phyloP scores from a whole-genome alignment of 2,797 vertebrate genomes.

The Geotrypetes seraphini region DNA sequence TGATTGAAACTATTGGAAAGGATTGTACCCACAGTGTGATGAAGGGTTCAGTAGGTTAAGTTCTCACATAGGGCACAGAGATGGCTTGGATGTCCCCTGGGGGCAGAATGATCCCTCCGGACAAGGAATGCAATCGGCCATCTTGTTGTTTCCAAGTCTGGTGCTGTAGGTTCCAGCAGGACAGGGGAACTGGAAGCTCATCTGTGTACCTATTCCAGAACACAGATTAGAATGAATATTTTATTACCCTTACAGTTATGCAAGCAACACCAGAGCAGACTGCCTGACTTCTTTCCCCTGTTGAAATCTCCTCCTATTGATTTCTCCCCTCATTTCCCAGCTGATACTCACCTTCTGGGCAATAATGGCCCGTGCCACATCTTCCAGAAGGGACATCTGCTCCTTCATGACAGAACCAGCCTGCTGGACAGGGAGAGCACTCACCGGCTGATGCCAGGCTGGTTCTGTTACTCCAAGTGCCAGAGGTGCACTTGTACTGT shows the following conservation, averaged over 20 bases:
- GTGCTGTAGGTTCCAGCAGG: constrained; percentile 68
- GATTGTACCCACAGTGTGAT: no score
- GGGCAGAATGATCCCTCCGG: constrained; percentile 72
- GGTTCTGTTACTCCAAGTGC: constrained; percentile 74
- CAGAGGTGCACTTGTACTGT: constrained; percentile 74
- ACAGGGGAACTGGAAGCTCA: constrained; percentile 72
- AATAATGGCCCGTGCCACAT: constrained; percentile 78
- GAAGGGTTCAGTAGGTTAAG: no score
- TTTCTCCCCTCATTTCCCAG: no score
- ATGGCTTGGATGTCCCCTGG: constrained; percentile 69
- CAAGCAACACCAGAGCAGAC: no score
- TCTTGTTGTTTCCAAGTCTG: constrained; percentile 55
- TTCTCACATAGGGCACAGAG: constrained; percentile 69
- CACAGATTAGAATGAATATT: not conserved
- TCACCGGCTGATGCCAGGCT: constrained; percentile 51
- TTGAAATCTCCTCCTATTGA: no score
- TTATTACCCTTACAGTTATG: no score
- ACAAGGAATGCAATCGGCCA: constrained; percentile 65
- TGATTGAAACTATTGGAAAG: no score
- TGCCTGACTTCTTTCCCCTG: no score
- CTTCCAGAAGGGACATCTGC: constrained; percentile 58
- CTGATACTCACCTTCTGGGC: constrained; percentile 69
- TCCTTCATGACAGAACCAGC: constrained; percentile 76
- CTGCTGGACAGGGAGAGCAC: constrained; percentile 57
- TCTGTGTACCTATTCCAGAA: constrained; percentile 58